Conservation (phyloP, 2,113 vertebrate species). For the Taurulus bubalis region DNA sequence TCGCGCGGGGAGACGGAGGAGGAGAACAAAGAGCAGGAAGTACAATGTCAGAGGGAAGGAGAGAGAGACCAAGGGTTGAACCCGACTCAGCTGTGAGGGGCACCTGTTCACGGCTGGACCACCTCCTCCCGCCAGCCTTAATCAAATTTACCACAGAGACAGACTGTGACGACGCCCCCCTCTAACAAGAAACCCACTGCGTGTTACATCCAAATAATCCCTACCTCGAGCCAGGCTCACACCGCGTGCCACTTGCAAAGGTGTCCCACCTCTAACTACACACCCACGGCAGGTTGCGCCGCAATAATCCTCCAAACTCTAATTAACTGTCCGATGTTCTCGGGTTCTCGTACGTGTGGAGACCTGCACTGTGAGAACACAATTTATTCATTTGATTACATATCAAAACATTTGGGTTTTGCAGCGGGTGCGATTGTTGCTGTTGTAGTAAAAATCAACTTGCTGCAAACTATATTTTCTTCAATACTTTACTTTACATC, state of each 20-base stretch:
- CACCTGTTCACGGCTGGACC: slow-evolving; percentile 81
- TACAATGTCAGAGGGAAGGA: slow-evolving; percentile 54
- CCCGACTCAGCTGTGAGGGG: slow-evolving; percentile 78
- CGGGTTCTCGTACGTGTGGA: slow-evolving; percentile 9
- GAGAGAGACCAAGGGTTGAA: slow-evolving; percentile 69
- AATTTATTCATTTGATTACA: not conserved
- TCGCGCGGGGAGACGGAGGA: slow-evolving; percentile 47
- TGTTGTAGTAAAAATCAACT: not conserved
- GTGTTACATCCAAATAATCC: slow-evolving; percentile 78
- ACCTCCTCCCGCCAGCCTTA: slow-evolving; percentile 75
- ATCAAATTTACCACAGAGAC: slow-evolving; percentile 82
- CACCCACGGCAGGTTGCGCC: slow-evolving; percentile 44
- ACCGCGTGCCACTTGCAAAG: slow-evolving; percentile 61
- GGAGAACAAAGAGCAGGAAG: slow-evolving; percentile 70
- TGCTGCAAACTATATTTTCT: not conserved
- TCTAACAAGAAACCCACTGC: slow-evolving; percentile 76
- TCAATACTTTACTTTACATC: not conserved
- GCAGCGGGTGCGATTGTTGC: not conserved
- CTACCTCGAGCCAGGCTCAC: slow-evolving; percentile 63
- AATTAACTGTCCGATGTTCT: slow-evolving; percentile 53
- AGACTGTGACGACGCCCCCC: slow-evolving; percentile 73
- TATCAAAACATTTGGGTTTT: not conserved
- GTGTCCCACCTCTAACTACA: slow-evolving; percentile 65
- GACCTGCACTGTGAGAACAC: slow-evolving; percentile 13
- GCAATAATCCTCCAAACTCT: slow-evolving; percentile 61